Conservation (phyloP, 1,140 invertebrate genomes). For the Subanguina moxae region DNA sequence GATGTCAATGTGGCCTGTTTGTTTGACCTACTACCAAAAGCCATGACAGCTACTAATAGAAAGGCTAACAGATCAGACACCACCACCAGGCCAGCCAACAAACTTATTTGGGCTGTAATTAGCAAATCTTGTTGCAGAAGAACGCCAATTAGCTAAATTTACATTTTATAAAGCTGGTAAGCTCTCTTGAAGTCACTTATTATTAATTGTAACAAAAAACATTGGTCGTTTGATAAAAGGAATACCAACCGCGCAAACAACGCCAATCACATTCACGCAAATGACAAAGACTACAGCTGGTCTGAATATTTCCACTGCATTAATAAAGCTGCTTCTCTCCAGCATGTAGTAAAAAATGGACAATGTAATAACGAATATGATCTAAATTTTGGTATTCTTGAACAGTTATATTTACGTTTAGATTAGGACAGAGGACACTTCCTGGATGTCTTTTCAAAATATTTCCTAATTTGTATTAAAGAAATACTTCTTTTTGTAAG, state of each 20-base stretch:
- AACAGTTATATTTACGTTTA: too few relatives aligned
- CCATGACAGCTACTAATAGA: conserved; percentile 39
- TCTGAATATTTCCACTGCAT: conserved; percentile 45
- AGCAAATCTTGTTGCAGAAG: conserved; percentile 40
- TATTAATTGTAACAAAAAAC: too few relatives aligned
- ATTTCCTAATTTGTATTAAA: too few relatives aligned
- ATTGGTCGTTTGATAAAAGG: neutral
- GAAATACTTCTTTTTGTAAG: too few relatives aligned
- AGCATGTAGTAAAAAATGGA: conserved; percentile 38
- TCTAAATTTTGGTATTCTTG: conserved; percentile 25
- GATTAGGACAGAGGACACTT: too few relatives aligned
- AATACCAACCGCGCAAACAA: conserved; percentile 36
- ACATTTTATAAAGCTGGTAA: too few relatives aligned
- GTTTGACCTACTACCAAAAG: conserved; percentile 38
- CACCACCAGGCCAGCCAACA: conserved; percentile 42
- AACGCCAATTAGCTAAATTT: conserved; percentile 41
- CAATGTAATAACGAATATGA: conserved; percentile 44
- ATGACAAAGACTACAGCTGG: conserved; percentile 45
- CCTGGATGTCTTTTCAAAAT: too few relatives aligned
- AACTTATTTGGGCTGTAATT: conserved; percentile 36
- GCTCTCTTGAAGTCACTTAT: too few relatives aligned
- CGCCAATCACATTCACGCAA: conserved; percentile 37
- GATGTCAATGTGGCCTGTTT: conserved; percentile 5
- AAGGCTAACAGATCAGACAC: conserved; percentile 48
- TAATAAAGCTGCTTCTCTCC: conserved; percentile 44